These are phyloP conservation scores for Rugalucina vietnamica DNA, from an alignment of 2,888 invertebrate species.

Conservation along the genomic window DNA sequence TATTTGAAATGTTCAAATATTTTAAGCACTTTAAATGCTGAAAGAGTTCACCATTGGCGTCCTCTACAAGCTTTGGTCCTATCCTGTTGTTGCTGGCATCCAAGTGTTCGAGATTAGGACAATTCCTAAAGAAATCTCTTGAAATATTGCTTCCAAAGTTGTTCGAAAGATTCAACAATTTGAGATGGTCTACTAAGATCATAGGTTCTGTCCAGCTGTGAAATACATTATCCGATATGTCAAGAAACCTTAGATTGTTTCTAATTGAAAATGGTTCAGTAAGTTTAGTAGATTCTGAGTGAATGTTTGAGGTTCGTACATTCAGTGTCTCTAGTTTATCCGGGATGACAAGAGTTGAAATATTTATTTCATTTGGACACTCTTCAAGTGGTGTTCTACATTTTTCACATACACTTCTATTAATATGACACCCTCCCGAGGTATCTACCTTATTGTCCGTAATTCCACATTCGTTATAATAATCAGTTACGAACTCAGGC, in stretches of 20 bases:
- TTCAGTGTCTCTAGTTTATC: not conserved
- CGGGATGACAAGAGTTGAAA: not conserved
- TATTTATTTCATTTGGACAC: not conserved
- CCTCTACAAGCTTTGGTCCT: constrained; percentile 9
- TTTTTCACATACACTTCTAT: not conserved
- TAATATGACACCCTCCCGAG: not conserved
- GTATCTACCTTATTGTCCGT: not conserved
- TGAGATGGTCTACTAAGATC: not conserved
- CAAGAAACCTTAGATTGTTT: not conserved
- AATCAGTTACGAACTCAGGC: constrained; percentile 3
- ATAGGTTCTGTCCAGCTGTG: not conserved
- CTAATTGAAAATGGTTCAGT: not conserved
- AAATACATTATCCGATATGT: not conserved
- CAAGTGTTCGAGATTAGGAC: constrained; percentile 15
- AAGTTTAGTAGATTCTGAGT: not conserved
- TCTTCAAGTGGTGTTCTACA: not conserved
- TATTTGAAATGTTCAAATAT: not conserved
- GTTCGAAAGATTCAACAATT: not conserved
- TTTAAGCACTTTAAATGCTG: constrained; percentile 1
- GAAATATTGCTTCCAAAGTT: constrained; percentile 11
- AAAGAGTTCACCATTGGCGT: constrained; percentile 11
- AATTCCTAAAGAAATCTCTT: constrained; percentile 7
- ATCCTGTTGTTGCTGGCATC: constrained; percentile 36
- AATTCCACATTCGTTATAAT: not conserved
- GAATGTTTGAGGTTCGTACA: not conserved